Evolutionary conservation across 2,888 invertebrate species (phyloP), one percentile per base, ranked within the genome.

Genomic region (Athalia cordata): DNA sequence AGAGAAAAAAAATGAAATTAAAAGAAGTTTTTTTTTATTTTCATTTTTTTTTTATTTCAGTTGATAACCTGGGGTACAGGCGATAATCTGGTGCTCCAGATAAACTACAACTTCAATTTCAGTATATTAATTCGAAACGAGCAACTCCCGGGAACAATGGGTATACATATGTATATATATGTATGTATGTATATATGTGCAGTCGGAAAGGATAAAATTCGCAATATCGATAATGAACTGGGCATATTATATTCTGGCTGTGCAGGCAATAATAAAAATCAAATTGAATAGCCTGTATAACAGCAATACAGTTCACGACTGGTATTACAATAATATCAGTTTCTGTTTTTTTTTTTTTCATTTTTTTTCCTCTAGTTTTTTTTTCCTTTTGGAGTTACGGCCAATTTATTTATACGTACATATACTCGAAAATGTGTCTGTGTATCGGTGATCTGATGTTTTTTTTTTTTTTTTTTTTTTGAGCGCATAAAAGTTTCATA

Each of bases 131-230:
- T n/a, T 8, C 13, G 47, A 15, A 47, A 52, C 7, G 52, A 3
- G 49, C 8, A n/a, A 45, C 66, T 47, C 47, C 47, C 52, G n/a
- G 49, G 49, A 49, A 66, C 66, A 66, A 66, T 66, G 52, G 7
- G 66, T 49, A n/a, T 49, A 49, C 2, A 29, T 2, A 29, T 29
- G 2, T 29, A 29, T 49, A 49, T 29, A 29, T 2, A 29, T 29
- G 2, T 29, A 29, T 29, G 29, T 29, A 29, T 29, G 2, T 29
- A 29, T 29, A 29, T 29, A 29, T 29, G 29, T 29, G 2, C 2
- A 29, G 29, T 29, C 29, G 29, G 29, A 66, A 47, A 13, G 47
- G 66, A 66, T 66, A 66, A 66, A 66, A 66, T 66, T 66, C 49
- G 13, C 66, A 29, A 29, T 29, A 13, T 49, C 66, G 15, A 49